Evolutionary conservation across 1,140 invertebrate species (phyloP), one percentile per base, ranked within the genome.

Genomic region (Potamilus streckersoni): DNA sequence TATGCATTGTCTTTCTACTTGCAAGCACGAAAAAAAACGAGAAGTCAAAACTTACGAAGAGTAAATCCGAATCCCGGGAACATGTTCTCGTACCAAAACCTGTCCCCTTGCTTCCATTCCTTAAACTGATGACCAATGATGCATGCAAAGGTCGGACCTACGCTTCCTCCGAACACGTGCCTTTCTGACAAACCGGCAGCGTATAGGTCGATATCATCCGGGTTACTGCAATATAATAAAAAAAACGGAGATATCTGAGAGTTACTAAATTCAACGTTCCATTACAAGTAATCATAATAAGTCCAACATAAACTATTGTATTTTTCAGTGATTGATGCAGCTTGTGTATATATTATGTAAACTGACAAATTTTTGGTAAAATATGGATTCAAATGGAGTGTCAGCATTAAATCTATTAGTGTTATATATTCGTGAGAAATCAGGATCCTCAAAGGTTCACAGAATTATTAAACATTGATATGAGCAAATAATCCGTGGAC

Each of bases 331-430:
- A 55, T 23, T 55, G 60, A 31, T 14, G 14, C 23, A 94, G 95
- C 98, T 0, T 93, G 89, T 1, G 94, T 94, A 85, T 97, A 23
- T 23, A 23, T 97, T 0, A 94, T 91, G 0, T 95, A 19, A 16
- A n/a, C 15, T 31, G 20, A 14, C 14, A 15, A 56, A 55, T 15
- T 15, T 15, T 38, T 17, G 15, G 38, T 16, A 69, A 14, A 38
- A 49, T 13, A n/a, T 6, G 38, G n/a, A 38, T n/a, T 16, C 13
- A 69, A n/a, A 69, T 31, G 16, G n/a, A 64, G 63, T 20, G 38
- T 14, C 16, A 13, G 38, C 14, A 68, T 31, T 16, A n/a, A 38
- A 16, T 58, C 56, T 69, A 58, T 55, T 69, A 57, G n/a, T 55
- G 13, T 69, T 31, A 23, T 2, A 69, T 23, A 58, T 58, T 27